Evolutionary conservation across 2,113 vertebrate species (phyloP).

Genomic region (Laticauda colubrina): DNA sequence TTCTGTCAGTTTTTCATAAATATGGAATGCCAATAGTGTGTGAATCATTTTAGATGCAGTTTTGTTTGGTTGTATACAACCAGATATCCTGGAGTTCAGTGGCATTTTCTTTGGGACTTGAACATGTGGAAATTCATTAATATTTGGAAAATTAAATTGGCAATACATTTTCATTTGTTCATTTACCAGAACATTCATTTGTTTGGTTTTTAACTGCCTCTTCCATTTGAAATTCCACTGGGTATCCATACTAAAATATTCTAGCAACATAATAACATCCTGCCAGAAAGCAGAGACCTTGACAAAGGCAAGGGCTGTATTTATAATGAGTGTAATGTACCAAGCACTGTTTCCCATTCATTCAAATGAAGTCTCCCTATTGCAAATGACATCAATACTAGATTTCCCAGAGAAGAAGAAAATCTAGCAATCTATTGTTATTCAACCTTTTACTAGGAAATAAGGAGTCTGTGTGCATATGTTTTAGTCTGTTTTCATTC

Average conservation of each 20-base stretch:
- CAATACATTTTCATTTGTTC: neutral
- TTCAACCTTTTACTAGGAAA: neutral
- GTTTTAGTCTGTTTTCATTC: neutral
- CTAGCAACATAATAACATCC: neutral
- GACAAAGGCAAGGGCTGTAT: conserved; percentile 21
- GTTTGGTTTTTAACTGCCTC: neutral
- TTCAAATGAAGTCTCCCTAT: neutral
- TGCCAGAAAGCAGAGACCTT: conserved; percentile 26
- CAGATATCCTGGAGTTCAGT: neutral
- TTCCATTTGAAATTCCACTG: conserved; percentile 8
- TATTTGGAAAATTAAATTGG: conserved; percentile 22
- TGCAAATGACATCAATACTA: neutral
- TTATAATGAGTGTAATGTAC: conserved; percentile 13
- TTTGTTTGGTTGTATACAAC: neutral
- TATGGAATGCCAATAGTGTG: conserved; percentile 4
- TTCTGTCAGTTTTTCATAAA: conserved; percentile 23
- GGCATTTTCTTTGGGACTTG: neutral
- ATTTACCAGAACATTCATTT: neutral
- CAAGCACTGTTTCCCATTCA: neutral
- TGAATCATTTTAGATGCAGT: conserved; percentile 6
- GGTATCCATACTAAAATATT: neutral
- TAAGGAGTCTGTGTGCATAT: neutral
- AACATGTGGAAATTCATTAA: neutral
- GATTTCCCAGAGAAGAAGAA: neutral
- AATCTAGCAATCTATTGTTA: neutral